Evolutionary conservation across 2,888 invertebrate genomes (phyloP).

Genomic region (Agonum fuliginosum): DNA sequence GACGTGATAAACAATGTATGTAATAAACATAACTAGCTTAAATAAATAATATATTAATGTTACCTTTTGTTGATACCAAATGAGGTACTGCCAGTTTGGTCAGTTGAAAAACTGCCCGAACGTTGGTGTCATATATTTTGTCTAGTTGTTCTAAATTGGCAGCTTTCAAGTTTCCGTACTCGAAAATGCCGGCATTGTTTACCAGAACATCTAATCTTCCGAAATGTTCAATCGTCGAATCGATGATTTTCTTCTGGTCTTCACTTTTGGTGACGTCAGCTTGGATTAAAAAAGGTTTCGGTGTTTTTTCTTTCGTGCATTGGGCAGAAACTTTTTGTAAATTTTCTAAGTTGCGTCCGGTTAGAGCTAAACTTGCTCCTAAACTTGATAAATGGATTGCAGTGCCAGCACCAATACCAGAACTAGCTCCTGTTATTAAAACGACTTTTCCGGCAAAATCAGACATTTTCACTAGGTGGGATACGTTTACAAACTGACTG

Average conservation of each 20-base stretch:
- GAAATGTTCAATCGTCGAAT: slow-evolving; percentile 80
- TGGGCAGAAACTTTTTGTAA: slow-evolving; percentile 74
- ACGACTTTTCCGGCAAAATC: slow-evolving; percentile 79
- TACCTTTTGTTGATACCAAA: slow-evolving; percentile 72
- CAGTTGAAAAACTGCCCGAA: slow-evolving; percentile 70
- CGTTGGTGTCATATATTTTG: slow-evolving; percentile 75
- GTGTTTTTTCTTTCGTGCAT: slow-evolving; percentile 69
- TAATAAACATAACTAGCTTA: too few species aligned
- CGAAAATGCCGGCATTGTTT: slow-evolving; percentile 88
- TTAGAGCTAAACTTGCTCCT: slow-evolving; percentile 80
- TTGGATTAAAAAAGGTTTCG: slow-evolving; percentile 75
- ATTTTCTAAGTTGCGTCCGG: slow-evolving; percentile 81
- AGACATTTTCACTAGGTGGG: background rate
- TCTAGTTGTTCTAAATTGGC: slow-evolving; percentile 74
- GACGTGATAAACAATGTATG: too few species aligned
- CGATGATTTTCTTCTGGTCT: slow-evolving; percentile 81
- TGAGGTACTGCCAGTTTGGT: slow-evolving; percentile 75
- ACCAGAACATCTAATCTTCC: slow-evolving; percentile 85
- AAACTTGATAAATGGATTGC: slow-evolving; percentile 81
- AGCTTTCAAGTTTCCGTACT: slow-evolving; percentile 68
- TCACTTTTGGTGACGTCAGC: slow-evolving; percentile 82
- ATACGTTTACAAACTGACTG: too few species aligned
- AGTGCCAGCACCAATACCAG: slow-evolving; percentile 85
- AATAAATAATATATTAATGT: too few species aligned
- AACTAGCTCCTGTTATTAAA: slow-evolving; percentile 83